These are phyloP conservation scores for Bellardia bayeri DNA, from an alignment of 2,888 invertebrate species.

Conservation along the genomic window DNA sequence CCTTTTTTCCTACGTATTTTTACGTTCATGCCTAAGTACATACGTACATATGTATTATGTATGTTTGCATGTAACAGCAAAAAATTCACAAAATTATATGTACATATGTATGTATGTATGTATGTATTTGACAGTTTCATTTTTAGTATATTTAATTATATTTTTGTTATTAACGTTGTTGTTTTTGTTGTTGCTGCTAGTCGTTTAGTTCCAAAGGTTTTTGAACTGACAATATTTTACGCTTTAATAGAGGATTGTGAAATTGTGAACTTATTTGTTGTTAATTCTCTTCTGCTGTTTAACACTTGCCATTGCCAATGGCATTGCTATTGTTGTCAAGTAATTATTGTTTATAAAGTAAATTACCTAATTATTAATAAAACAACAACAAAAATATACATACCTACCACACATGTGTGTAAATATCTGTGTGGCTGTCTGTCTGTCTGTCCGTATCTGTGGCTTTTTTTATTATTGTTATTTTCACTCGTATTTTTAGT, in stretches of 20 bases:
- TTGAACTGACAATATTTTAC: constrained; percentile 54
- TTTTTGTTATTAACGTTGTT: not conserved
- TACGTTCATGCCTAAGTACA: not conserved
- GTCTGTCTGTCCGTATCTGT: not conserved
- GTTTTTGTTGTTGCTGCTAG: not conserved
- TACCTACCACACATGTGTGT: constrained; percentile 10
- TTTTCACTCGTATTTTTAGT: constrained; percentile 27
- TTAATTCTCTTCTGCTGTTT: constrained; percentile 6
- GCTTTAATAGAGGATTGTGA: constrained; percentile 35
- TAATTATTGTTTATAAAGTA: constrained; percentile 23
- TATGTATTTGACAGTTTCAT: constrained; percentile 36
- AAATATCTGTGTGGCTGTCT: not conserved
- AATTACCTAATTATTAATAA: constrained; percentile 54
- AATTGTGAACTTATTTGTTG: constrained; percentile 8
- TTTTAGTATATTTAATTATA: constrained; percentile 3
- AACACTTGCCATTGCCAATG: not conserved
- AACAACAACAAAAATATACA: constrained; percentile 20
- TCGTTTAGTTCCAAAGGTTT: constrained; percentile 36
- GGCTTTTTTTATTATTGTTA: constrained; percentile 25
- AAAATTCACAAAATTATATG: constrained; percentile 9
- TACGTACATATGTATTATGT: not conserved
- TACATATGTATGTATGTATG: too few relatives aligned
- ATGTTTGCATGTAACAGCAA: not conserved
- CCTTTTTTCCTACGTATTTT: constrained; percentile 51
- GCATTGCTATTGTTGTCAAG: constrained; percentile 7